Percentiles rank a stretch among this genome's conserved stretches.
Evolutionary conservation across 2,113 vertebrate species (phyloP).

Genomic region (Prionailurus bengalensis): DNA sequence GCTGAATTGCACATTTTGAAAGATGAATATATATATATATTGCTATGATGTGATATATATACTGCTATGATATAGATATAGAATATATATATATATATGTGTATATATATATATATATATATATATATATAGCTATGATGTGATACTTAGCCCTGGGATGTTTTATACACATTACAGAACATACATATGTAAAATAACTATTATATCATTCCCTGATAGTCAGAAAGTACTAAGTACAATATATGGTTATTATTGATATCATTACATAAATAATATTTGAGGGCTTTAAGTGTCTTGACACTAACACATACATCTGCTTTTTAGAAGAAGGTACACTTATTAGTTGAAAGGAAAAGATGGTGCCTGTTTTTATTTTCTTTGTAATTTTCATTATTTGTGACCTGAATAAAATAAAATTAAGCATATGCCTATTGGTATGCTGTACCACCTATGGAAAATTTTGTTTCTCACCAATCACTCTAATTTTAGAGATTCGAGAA

Average conservation of each 20-base stretch:
- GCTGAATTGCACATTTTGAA: neutral
- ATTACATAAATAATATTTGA: neutral
- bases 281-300: neutral
- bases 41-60: neutral
- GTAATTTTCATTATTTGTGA: neutral
- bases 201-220: neutral
- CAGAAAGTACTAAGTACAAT: neutral
- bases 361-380: neutral
- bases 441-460: neutral
- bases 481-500: conserved; percentile 50
- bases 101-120: neutral
- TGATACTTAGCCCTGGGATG: neutral
- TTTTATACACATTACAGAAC: neutral
- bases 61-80: neutral
- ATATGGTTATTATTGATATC: neutral
- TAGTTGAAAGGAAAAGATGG: neutral
- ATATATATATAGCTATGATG: neutral
- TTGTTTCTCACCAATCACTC: neutral
- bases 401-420: conserved; percentile 10
- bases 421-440: neutral
- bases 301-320: neutral
- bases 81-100: no score
- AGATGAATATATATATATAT: neutral
- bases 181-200: neutral
- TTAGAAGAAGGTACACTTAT: neutral